Base-by-base conservation (phyloP, 2,797 vertebrate genomes). In the Phrynocephalus forsythii region DNA sequence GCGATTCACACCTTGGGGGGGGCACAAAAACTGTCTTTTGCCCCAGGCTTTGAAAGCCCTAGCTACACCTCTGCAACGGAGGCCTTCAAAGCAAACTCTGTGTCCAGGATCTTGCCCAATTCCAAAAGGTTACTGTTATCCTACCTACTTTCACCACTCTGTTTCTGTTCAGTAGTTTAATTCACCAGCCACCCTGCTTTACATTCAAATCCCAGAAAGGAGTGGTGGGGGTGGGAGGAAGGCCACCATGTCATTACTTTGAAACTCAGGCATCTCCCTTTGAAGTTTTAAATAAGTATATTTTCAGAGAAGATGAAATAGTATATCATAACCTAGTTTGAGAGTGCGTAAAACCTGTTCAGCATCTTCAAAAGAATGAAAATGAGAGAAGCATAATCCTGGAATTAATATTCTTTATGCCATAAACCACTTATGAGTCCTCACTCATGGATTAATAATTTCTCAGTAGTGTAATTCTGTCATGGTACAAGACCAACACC, bases 361-460 rank as follows among this genome's bases (percentile, higher is more conserved):
- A 6, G 90, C 68, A 81, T 52, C 33, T 86, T 16, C 11, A 9
- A 90, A 92, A 92, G 83, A 1, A 84, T 85, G 79, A 88, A 88
- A 88, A 88, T 85, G 3, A 91, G 26, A 3, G 28, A 86, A 83
- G 28, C 84, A 52, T 44, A 1, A 92, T 85, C 71, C 11, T 7
- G 83, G 83, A 85, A 76, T 38, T 73, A 90, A 86, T 18, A 82
- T 9, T 10, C 44, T 87, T 88, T 77, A 76, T 52, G 91, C 73
- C 30, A 84, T 84, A 72, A 88, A 11, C 83, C 83, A 88, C 78
- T 88, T 85, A 88, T 22, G 26, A 88, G 83, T 88, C 56, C 63
- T 81, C 28, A 85, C 71, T 77, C 79, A 77, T 7, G 68, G 48
- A 88, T 84, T 84, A 88, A 63, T 71, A 63, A 63, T 87, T 77